Conservation (phyloP, 2,113 vertebrate species). For the Chionis minor region DNA sequence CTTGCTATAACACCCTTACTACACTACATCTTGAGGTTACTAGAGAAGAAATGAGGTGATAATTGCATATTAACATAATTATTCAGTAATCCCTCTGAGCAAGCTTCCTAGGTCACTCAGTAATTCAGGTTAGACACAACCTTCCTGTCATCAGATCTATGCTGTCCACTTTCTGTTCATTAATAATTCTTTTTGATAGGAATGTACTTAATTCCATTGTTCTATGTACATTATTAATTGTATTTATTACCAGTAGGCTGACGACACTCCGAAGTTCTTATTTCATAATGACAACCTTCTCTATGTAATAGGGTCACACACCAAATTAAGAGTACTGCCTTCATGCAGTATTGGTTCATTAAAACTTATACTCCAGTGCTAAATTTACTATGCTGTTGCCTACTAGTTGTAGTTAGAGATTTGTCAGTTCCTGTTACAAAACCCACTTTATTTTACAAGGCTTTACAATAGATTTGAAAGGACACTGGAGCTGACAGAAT, state of each 20-base stretch:
- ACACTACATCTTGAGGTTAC: constrained; percentile 86
- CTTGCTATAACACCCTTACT: constrained; percentile 85
- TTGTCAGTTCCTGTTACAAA: constrained; percentile 8
- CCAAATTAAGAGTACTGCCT: constrained; percentile 19
- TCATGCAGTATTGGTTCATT: constrained; percentile 38
- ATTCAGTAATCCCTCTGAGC: constrained; percentile 85
- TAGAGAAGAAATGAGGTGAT: constrained; percentile 89
- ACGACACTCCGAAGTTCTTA: constrained; percentile 53
- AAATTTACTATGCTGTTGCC: background rate
- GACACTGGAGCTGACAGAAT: background rate
- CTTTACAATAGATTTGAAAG: constrained; percentile 34
- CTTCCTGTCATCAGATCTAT: constrained; percentile 78
- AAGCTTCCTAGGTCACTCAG: constrained; percentile 84
- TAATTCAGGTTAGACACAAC: constrained; percentile 81
- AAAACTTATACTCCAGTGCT: constrained; percentile 13
- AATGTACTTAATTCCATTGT: constrained; percentile 70
- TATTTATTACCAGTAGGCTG: constrained; percentile 71
- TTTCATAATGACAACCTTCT: constrained; percentile 51
- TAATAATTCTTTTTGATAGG: constrained; percentile 75
- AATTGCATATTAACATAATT: constrained; percentile 97
- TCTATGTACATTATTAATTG: constrained; percentile 78
- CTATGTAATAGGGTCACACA: constrained; percentile 32
- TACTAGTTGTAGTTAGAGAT: constrained; percentile 35
- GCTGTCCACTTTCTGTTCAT: constrained; percentile 83
- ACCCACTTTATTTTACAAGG: background rate